These are phyloP conservation scores for Periophthalmus modestus DNA, from an alignment of 2,113 vertebrate genomes.

Conservation along the genomic window DNA sequence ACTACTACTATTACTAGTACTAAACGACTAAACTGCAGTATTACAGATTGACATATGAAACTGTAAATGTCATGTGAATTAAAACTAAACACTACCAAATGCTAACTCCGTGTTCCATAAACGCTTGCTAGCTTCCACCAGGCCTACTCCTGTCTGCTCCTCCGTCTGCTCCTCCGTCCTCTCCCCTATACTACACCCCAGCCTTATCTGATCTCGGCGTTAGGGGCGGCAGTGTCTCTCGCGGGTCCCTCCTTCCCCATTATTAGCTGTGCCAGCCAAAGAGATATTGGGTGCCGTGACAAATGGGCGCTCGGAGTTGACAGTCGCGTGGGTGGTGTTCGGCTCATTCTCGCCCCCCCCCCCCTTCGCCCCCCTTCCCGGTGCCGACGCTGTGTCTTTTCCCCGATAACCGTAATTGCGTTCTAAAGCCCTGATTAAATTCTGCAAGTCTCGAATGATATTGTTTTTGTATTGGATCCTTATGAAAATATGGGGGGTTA, in stretches of 20 bases:
- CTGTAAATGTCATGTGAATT: too few species aligned
- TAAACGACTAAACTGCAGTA: too few species aligned
- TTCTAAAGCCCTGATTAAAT: slow-evolving; percentile 79
- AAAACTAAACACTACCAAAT: too few species aligned
- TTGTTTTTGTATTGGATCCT: slow-evolving; percentile 76
- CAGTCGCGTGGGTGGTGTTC: slow-evolving; percentile 64
- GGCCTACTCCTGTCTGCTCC: too few species aligned
- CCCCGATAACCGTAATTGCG: slow-evolving; percentile 73
- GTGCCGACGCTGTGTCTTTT: slow-evolving; percentile 40
- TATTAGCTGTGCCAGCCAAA: slow-evolving; percentile 74
- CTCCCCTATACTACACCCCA: slow-evolving; percentile 34
- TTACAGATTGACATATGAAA: too few species aligned
- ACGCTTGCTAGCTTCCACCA: too few species aligned
- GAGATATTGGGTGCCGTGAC: slow-evolving; percentile 72
- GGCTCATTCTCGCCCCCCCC: slow-evolving; percentile 17
- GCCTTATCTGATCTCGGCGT: slow-evolving; percentile 66
- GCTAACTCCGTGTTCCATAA: too few species aligned
- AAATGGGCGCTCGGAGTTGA: slow-evolving; percentile 66
- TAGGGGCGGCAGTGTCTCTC: slow-evolving; percentile 63
- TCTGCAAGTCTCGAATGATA: slow-evolving; percentile 72
- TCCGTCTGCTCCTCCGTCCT: background rate
- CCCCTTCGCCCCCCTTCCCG: background rate
- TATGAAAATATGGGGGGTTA: slow-evolving; percentile 71
- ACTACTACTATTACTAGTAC: too few species aligned
- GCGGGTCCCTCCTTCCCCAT: slow-evolving; percentile 64